These are phyloP conservation scores for Lepidonotus clava DNA, from an alignment of 2,888 invertebrate species.

Conservation along the genomic window DNA sequence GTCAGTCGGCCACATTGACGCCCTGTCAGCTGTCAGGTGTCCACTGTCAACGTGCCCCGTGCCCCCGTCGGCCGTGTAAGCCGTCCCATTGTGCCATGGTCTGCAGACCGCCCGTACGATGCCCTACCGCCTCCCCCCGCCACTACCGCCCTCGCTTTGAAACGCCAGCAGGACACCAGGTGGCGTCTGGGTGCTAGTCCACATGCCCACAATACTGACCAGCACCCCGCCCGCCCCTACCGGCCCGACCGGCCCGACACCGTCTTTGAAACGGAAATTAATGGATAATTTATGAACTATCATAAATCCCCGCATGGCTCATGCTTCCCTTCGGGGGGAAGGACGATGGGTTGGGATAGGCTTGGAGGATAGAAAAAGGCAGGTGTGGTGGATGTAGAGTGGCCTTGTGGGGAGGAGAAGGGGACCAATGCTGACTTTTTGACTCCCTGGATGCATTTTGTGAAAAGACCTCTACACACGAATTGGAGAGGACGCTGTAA, in stretches of 20 bases:
- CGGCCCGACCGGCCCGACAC: too few species aligned
- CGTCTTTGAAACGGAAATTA: constrained; percentile 12
- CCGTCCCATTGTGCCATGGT: too few species aligned
- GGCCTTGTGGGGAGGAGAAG: neutral
- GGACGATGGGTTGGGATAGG: neutral
- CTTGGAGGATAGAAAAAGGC: neutral
- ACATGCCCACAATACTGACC: neutral
- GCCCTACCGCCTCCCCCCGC: neutral
- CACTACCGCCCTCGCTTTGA: neutral
- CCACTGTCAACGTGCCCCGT: neutral
- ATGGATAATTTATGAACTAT: constrained; percentile 42
- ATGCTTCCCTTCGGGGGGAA: neutral
- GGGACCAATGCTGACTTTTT: neutral
- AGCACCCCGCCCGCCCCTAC: too few species aligned
- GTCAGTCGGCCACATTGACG: too few species aligned
- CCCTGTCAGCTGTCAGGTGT: neutral
- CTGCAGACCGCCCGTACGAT: too few species aligned
- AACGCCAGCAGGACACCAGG: neutral
- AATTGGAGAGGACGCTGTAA: neutral
- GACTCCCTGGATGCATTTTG: neutral
- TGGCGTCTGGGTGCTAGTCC: neutral
- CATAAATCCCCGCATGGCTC: neutral
- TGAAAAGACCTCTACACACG: neutral
- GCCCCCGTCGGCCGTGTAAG: too few species aligned
- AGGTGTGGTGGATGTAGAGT: neutral